A percentile compares a stretch with the other conserved stretches of the same genome.
Evolutionary conservation across 2,888 invertebrate genomes (phyloP).

Genomic region (Cephus spinipes): DNA sequence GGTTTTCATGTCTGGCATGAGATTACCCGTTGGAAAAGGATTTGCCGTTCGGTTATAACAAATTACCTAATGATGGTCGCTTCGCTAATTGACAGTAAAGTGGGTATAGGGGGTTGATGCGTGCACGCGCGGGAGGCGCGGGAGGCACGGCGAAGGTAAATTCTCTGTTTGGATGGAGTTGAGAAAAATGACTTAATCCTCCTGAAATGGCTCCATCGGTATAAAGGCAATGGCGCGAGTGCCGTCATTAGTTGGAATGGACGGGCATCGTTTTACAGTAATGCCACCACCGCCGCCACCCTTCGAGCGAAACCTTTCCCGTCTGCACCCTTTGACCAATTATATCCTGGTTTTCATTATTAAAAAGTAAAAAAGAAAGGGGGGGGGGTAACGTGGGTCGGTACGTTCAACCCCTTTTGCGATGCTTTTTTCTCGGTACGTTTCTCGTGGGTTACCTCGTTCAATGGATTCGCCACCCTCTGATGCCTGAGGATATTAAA

Average conservation of each 20-base stretch:
- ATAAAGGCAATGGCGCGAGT: slow-evolving; percentile 24
- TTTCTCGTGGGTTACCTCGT: neutral
- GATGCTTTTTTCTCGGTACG: neutral
- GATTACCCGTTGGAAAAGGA: neutral
- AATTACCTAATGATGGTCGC: neutral
- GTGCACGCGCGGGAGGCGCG: neutral
- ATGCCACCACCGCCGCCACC: neutral
- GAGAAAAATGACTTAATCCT: slow-evolving; percentile 50
- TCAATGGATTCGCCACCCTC: neutral
- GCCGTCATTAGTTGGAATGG: slow-evolving; percentile 46
- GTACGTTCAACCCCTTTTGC: neutral
- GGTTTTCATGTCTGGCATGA: neutral
- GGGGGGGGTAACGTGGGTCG: neutral
- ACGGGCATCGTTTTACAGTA: slow-evolving; percentile 20
- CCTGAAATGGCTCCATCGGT: slow-evolving; percentile 16
- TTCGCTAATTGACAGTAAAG: neutral
- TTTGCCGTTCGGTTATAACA: neutral
- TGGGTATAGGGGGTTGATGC: neutral
- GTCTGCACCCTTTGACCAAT: slow-evolving; percentile 24
- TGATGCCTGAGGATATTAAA: neutral
- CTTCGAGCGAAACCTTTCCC: neutral
- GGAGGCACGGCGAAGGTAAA: slow-evolving; percentile 8
- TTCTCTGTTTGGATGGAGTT: slow-evolving; percentile 37
- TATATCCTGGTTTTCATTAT: slow-evolving; percentile 18
- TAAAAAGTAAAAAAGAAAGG: neutral